A percentile compares a stretch with the other conserved stretches of the same genome.
Conservation (phyloP, 2,888 invertebrate species). For the Dermolepida albohirtum region DNA sequence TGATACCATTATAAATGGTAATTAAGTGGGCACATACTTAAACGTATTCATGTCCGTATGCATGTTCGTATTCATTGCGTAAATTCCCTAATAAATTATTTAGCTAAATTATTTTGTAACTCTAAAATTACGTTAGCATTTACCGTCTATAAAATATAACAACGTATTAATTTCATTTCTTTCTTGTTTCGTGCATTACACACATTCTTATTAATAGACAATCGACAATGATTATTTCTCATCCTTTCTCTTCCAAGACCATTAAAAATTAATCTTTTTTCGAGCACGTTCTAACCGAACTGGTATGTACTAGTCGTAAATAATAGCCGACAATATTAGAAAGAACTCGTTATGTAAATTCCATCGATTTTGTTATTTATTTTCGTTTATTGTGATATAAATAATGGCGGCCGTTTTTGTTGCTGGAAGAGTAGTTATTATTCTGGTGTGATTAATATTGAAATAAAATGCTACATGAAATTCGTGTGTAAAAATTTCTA, state of each 20-base stretch:
- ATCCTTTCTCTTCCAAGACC: conserved; percentile 35
- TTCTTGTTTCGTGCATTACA: not conserved
- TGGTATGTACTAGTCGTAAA: conserved; percentile 25
- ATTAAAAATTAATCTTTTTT: conserved; percentile 38
- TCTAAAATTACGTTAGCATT: too few species aligned
- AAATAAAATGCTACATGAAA: conserved; percentile 33
- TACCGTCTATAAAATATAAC: too few species aligned
- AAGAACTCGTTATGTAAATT: conserved; percentile 40
- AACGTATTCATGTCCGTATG: too few species aligned
- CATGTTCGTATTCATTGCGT: too few species aligned
- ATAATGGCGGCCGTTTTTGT: conserved; percentile 27
- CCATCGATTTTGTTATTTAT: conserved; percentile 38
- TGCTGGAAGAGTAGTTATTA: conserved; percentile 17
- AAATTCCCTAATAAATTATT: too few species aligned
- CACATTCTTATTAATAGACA: conserved; percentile 32
- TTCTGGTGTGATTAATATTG: conserved; percentile 34
- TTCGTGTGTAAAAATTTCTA: conserved; percentile 29
- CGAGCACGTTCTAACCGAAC: conserved; percentile 28
- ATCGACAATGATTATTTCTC: conserved; percentile 38
- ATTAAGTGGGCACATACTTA: too few species aligned
- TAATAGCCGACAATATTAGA: conserved; percentile 35
- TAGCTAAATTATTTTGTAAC: too few species aligned
- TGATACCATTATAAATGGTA: too few species aligned
- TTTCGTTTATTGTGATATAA: conserved; percentile 35
- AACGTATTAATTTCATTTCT: conserved; percentile 5